Conservation (phyloP, 2,797 vertebrate genomes). For the Uromys caudimaculatus region DNA sequence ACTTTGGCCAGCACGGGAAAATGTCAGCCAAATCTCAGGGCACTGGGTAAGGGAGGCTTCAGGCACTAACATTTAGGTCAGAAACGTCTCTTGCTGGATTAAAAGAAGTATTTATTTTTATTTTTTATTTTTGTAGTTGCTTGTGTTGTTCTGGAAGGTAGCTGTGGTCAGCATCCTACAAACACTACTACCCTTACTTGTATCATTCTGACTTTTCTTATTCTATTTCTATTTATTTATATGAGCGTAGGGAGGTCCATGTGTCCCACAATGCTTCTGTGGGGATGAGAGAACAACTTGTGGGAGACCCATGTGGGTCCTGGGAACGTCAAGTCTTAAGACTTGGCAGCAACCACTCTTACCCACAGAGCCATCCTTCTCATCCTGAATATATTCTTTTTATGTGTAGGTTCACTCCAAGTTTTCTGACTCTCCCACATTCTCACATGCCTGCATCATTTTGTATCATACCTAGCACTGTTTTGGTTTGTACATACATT, state of each 20-base stretch:
- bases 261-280: background rate
- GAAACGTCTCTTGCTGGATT: conserved; percentile 1
- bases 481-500: background rate
- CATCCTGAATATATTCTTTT: background rate
- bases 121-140: background rate
- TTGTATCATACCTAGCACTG: background rate
- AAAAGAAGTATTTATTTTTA: background rate
- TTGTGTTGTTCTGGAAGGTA: background rate
- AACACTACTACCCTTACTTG: background rate
- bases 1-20: background rate
- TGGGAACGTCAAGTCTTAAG: background rate
- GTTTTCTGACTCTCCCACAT: background rate
- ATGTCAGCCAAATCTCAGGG: conserved; percentile 33
- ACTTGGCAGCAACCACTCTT: background rate
- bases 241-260: background rate
- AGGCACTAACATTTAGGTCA: conserved; percentile 5
- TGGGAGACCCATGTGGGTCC: no score
- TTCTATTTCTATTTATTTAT: background rate
- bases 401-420: background rate
- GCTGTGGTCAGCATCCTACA: background rate
- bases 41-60: background rate
- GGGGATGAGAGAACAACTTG: background rate
- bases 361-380: background rate
- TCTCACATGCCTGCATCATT: background rate
- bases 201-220: background rate